These are phyloP conservation scores for Muschampia staudingeri DNA, from an alignment of 2,888 invertebrate species.

Conservation along the genomic window DNA sequence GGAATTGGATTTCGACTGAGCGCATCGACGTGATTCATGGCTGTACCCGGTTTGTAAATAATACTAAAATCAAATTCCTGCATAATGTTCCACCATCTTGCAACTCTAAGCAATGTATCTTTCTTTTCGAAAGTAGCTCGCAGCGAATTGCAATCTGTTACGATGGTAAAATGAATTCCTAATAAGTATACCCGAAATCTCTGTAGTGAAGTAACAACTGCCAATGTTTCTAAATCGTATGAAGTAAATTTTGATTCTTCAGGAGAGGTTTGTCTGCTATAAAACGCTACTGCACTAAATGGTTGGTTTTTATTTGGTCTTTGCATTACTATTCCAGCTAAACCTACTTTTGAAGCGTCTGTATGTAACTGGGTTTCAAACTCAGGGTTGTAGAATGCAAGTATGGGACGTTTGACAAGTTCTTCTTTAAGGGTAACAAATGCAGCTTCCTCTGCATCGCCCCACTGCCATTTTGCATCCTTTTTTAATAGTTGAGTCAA, in stretches of 20 bases:
- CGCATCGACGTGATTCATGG: slow-evolving; percentile 63
- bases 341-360: slow-evolving; percentile 72
- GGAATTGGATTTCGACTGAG: slow-evolving; percentile 55
- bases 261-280: slow-evolving; percentile 62
- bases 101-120: slow-evolving; percentile 60
- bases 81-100: slow-evolving; percentile 63
- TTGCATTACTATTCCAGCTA: slow-evolving; percentile 73
- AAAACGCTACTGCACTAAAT: slow-evolving; percentile 64
- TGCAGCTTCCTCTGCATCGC: slow-evolving; percentile 59
- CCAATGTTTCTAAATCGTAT: slow-evolving; percentile 55
- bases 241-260: slow-evolving; percentile 57
- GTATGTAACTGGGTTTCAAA: slow-evolving; percentile 73
- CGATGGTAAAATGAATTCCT: slow-evolving; percentile 52
- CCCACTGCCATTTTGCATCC: slow-evolving; percentile 63
- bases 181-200: slow-evolving; percentile 55
- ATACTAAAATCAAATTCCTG: slow-evolving; percentile 58
- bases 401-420: slow-evolving; percentile 67
- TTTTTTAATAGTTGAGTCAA: slow-evolving; percentile 55
- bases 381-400: slow-evolving; percentile 70
- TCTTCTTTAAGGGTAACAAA: slow-evolving; percentile 67
- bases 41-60: slow-evolving; percentile 54
- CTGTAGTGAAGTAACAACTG: slow-evolving; percentile 50
- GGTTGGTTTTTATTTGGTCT: slow-evolving; percentile 25
- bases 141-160: slow-evolving; percentile 60
- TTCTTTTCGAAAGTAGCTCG: slow-evolving; percentile 59